These are phyloP conservation scores for Ardeotis arabs DNA, from an alignment of 2,113 vertebrate species.

Conservation along the genomic window DNA sequence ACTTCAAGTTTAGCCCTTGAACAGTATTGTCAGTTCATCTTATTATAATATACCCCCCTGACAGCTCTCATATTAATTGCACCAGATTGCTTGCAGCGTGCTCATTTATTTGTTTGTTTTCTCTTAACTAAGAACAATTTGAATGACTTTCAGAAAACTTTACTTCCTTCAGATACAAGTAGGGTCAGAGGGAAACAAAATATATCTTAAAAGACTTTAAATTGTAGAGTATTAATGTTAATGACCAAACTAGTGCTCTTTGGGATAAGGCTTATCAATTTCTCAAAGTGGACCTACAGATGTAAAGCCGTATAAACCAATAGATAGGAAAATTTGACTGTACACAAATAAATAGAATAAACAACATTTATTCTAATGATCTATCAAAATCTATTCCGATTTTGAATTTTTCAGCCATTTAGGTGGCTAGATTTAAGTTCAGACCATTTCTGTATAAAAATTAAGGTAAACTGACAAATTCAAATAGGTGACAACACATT, in stretches of 20 bases:
- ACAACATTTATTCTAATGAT: background rate
- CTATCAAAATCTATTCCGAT: background rate
- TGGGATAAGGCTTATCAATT: background rate
- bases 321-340: background rate
- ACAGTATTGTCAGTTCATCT: constrained; percentile 33
- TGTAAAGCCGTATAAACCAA: background rate
- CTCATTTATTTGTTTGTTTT: constrained; percentile 32
- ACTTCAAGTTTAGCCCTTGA: constrained; percentile 49
- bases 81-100: constrained; percentile 43
- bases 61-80: constrained; percentile 66
- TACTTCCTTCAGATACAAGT: background rate
- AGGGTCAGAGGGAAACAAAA: background rate
- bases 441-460: background rate
- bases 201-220: background rate
- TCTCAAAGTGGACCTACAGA: background rate
- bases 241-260: background rate
- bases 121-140: constrained; percentile 17
- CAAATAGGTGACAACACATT: background rate
- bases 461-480: background rate
- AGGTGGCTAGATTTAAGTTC: background rate
- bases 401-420: background rate
- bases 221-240: background rate
- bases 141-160: constrained; percentile 47
- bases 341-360: background rate
- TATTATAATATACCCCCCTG: constrained; percentile 30